These are phyloP conservation scores for Hycleus cichorii DNA, from an alignment of 1,140 invertebrate species.

Conservation along the genomic window DNA sequence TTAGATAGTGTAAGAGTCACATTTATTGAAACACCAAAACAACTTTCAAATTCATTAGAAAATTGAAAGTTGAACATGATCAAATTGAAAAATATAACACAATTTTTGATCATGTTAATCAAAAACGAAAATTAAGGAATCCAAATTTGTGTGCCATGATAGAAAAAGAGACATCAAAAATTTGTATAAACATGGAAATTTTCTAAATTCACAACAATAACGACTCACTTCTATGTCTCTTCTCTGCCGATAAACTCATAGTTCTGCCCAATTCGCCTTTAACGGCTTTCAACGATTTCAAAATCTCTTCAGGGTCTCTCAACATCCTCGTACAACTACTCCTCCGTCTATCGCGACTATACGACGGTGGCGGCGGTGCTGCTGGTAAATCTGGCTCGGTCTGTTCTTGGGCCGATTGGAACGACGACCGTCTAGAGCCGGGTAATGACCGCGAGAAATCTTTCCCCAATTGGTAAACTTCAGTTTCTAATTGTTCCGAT, in stretches of 20 bases:
- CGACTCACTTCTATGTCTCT: slow-evolving; percentile 57
- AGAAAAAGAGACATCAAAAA: too few relatives aligned
- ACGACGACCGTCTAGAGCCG: slow-evolving; percentile 73
- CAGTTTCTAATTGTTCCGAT: slow-evolving; percentile 75
- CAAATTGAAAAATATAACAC: neutral
- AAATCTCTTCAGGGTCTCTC: slow-evolving; percentile 73
- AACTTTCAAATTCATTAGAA: too few relatives aligned
- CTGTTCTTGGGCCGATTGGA: slow-evolving; percentile 57
- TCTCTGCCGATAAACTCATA: slow-evolving; percentile 61
- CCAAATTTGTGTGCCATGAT: too few relatives aligned
- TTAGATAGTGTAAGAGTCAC: slow-evolving; percentile 18
- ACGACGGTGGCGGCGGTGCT: slow-evolving; percentile 48
- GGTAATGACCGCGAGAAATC: slow-evolving; percentile 79
- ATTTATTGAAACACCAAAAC: neutral
- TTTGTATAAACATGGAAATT: too few relatives aligned
- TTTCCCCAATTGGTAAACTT: slow-evolving; percentile 75
- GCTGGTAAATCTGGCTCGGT: slow-evolving; percentile 38
- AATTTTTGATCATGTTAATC: neutral
- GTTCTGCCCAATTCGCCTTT: slow-evolving; percentile 72
- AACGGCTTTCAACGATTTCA: slow-evolving; percentile 67
- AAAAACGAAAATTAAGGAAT: too few relatives aligned
- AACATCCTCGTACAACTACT: slow-evolving; percentile 64
- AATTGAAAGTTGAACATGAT: neutral
- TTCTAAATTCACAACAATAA: too few relatives aligned
- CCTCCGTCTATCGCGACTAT: slow-evolving; percentile 61